phyloP scores from a whole-genome alignment of 2,113 vertebrate genomes.

The Climacteris rufus region DNA sequence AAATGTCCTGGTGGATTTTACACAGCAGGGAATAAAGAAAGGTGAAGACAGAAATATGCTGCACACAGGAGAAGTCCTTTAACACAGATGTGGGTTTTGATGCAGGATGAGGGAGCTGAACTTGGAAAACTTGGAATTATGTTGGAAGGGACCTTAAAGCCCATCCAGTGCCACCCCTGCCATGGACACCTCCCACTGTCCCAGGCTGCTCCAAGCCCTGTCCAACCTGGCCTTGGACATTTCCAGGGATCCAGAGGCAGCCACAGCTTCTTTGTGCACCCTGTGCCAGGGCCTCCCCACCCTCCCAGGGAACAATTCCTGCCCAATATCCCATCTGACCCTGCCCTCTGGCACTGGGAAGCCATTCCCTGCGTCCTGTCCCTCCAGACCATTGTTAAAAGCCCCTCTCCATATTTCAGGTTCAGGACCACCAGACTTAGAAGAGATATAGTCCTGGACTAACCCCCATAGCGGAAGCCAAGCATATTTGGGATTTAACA shows the following conservation, averaged over 20 bases:
- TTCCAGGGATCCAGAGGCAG: background rate
- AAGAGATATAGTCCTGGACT: background rate
- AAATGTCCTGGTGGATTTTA: background rate
- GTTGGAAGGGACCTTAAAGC: rapidly evolving
- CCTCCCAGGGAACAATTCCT: background rate
- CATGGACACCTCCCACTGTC: background rate
- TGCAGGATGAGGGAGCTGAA: background rate
- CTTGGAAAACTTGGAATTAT: background rate
- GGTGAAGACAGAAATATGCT: background rate
- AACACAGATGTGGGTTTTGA: background rate
- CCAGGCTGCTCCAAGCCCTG: background rate
- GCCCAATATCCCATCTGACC: rapidly evolving
- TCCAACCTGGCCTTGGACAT: background rate
- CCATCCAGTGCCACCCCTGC: background rate
- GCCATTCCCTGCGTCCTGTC: background rate
- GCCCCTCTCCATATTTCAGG: background rate
- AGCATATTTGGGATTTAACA: background rate
- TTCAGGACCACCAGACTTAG: background rate
- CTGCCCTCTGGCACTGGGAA: background rate
- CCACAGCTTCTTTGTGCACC: background rate
- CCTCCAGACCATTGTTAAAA: rapidly evolving
- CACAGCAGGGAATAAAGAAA: background rate
- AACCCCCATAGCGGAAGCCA: background rate
- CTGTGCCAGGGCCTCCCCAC: background rate
- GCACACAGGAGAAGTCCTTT: background rate